These are phyloP conservation scores for Loripinus fragilis DNA, from an alignment of 2,888 invertebrate genomes.

Conservation along the genomic window DNA sequence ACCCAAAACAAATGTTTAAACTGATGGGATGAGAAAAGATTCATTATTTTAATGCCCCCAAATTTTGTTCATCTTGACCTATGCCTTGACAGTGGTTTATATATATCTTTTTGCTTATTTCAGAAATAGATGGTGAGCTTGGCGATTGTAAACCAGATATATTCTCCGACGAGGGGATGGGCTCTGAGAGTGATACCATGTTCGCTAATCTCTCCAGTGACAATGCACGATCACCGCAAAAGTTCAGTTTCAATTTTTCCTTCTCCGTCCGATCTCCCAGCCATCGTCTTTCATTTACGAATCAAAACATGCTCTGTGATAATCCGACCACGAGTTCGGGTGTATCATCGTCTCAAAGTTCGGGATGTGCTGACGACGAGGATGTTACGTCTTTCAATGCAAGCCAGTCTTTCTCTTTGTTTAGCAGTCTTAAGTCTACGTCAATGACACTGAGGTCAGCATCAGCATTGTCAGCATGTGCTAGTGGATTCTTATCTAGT, in stretches of 20 bases:
- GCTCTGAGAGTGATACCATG: slow-evolving; percentile 49
- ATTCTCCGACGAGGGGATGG: slow-evolving; percentile 51
- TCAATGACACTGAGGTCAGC: slow-evolving; percentile 60
- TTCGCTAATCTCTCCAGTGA: slow-evolving; percentile 46
- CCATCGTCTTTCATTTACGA: slow-evolving; percentile 59
- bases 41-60: no score
- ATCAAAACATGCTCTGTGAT: slow-evolving; percentile 59
- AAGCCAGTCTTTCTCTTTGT: slow-evolving; percentile 28
- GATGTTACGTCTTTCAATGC: slow-evolving; percentile 33
- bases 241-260: slow-evolving; percentile 57
- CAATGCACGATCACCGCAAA: slow-evolving; percentile 58
- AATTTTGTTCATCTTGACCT: no score
- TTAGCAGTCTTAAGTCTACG: slow-evolving; percentile 52
- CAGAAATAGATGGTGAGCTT: slow-evolving; percentile 13
- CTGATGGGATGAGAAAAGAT: no score
- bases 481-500: slow-evolving; percentile 46
- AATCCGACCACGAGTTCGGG: slow-evolving; percentile 32
- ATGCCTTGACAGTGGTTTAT: neutral
- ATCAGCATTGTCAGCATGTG: slow-evolving; percentile 34
- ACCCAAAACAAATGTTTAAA: no score
- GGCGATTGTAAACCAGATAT: slow-evolving; percentile 33
- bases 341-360: slow-evolving; percentile 52
- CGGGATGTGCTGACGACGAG: slow-evolving; percentile 31
- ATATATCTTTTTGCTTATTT: neutral
- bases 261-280: slow-evolving; percentile 53